Base-by-base conservation (phyloP, 2,888 invertebrate species). In the Stenurella melanura region DNA sequence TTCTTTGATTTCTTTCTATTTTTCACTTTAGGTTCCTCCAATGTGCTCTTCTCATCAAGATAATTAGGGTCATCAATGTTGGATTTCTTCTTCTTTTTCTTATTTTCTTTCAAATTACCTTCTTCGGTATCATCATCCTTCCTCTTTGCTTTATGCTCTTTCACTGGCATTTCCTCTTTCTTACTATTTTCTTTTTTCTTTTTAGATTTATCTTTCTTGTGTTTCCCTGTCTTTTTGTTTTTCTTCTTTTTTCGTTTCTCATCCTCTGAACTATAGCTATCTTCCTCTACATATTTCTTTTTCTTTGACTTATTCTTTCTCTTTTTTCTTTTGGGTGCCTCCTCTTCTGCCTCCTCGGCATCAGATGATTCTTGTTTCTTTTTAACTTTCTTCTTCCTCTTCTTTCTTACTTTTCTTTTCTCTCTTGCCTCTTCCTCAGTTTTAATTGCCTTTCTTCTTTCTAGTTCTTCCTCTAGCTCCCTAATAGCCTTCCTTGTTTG, bases 11-110 rank as follows among this genome's bases (percentile, higher is more conserved):
- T 74, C n/a, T n/a, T 68, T 12, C 12, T 68, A 19, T 77, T 73
- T 68, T 69, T 71, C 72, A 73, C 73, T 75, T 81, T 80, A 54
- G 50, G 50, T 6, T 15, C 15, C n/a, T 50, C 50, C n/a, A 50
- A n/a, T 4, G 0, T 86, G 87, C 17, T 12, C 58, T 57, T 66
- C 9, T 61, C 50, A 18, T 75, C 69, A 68, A 56, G 30, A 19
- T 70, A 57, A 63, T 56, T 54, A 21, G 56, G 54, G 15, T 54
- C 63, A 58, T 75, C 69, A 19, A 70, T 72, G 30, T 66, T 74
- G 21, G 70, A 56, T 74, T 74, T 74, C 69, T 42, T 77, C 68
- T 77, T 76, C 50, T 76, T 77, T 54, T 67, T 76, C 11, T 38
- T 58, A 18, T 68, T 73, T n/a, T 73, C 75, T 19, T 73, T 72